Percentiles rank a stretch among this genome's conserved stretches.
Evolutionary conservation across 2,888 invertebrate species (phyloP).

Genomic region (Eristalinus sepulchralis): DNA sequence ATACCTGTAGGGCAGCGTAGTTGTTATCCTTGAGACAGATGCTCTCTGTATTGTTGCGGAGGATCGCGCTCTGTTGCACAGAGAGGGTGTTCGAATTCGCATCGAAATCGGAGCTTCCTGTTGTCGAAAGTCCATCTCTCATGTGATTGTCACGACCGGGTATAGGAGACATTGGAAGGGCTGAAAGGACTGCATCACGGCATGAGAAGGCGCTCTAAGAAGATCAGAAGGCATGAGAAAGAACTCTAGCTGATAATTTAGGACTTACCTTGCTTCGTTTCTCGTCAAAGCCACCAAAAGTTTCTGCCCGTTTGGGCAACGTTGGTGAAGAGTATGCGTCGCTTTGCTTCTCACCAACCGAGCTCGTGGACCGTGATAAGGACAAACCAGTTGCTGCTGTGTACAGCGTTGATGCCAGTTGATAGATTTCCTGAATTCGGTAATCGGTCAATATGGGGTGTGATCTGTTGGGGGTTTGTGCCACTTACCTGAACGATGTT

Average conservation of each 20-base stretch:
- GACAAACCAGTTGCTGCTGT: conserved; percentile 86
- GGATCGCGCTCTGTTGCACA: conserved; percentile 68
- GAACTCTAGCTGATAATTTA: not conserved
- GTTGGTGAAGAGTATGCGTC: conserved; percentile 92
- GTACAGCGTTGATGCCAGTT: conserved; percentile 88
- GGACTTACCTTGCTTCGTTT: conserved; percentile 78
- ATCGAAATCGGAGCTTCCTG: conserved; percentile 71
- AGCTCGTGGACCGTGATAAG: conserved; percentile 94
- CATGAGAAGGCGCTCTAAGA: conserved; percentile 78
- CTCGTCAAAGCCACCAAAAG: conserved; percentile 96
- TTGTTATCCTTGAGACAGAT: conserved; percentile 78
- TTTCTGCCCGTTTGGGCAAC: conserved; percentile 95
- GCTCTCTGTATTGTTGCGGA: conserved; percentile 72
- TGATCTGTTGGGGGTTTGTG: not conserved
- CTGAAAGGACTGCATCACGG: conserved; percentile 82
- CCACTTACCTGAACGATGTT: conserved; percentile 77
- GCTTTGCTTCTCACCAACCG: conserved; percentile 95
- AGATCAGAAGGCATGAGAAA: not conserved
- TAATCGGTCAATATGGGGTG: not conserved
- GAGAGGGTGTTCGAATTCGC: conserved; percentile 66
- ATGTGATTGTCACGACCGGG: conserved; percentile 72
- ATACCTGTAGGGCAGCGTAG: conserved; percentile 89
- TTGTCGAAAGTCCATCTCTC: conserved; percentile 48
- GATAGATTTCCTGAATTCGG: conserved; percentile 83
- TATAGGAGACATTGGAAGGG: conserved; percentile 80